Evolutionary conservation across 2,797 vertebrate genomes (phyloP).

Genomic region (Helostoma temminkii): DNA sequence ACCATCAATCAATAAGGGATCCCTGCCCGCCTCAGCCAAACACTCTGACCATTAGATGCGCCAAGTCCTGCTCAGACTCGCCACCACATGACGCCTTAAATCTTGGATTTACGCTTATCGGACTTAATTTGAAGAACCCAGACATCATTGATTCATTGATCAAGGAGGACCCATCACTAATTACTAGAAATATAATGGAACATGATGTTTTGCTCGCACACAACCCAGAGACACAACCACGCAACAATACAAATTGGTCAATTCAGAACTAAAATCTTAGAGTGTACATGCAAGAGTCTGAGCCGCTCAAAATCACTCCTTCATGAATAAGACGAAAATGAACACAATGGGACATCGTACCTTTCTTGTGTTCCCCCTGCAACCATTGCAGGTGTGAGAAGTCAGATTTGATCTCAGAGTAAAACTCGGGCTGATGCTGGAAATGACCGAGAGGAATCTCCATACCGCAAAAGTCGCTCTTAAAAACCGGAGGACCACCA

Average conservation of each 20-base stretch:
- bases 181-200: background rate
- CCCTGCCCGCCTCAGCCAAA: conserved; percentile 21
- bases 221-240: background rate
- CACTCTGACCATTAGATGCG: conserved; percentile 23
- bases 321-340: background rate
- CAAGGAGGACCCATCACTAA: conserved; percentile 16
- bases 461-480: conserved; percentile 91
- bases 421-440: conserved; percentile 90
- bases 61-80: conserved; percentile 30
- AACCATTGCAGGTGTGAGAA: conserved; percentile 93
- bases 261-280: background rate
- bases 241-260: background rate
- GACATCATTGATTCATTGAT: conserved; percentile 56
- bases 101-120: conserved; percentile 48
- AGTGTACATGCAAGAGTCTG: background rate
- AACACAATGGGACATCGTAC: conserved; percentile 78
- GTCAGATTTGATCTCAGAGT: conserved; percentile 90
- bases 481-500: conserved; percentile 85
- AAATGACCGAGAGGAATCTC: conserved; percentile 92
- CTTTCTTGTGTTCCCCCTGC: conserved; percentile 91
- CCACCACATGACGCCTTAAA: conserved; percentile 41
- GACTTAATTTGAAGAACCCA: conserved; percentile 53
- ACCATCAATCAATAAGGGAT: conserved; percentile 78
- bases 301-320: background rate
- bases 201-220: background rate